Percentiles rank a stretch among this genome's conserved stretches.
These are phyloP conservation scores for Micromesistius poutassou DNA, from an alignment of 2,797 vertebrate genomes.

Conservation along the genomic window DNA sequence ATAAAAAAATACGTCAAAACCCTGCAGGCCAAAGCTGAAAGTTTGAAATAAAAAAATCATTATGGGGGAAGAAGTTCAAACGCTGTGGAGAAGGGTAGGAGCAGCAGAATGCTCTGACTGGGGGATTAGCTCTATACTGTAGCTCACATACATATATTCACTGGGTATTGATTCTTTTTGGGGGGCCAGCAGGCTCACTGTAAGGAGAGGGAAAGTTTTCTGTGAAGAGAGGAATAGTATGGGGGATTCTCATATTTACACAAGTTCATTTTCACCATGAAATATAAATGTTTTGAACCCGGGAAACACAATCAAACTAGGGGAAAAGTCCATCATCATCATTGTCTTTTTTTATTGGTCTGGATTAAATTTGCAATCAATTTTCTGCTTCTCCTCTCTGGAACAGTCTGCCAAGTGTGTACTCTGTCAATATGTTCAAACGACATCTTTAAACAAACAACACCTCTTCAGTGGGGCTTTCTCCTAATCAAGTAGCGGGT, in stretches of 20 bases:
- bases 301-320: background rate
- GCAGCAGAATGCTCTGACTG: constrained; percentile 59
- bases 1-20: constrained; percentile 61
- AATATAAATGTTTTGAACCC: background rate
- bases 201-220: background rate
- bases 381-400: background rate
- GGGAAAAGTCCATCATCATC: background rate
- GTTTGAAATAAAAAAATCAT: constrained; percentile 64
- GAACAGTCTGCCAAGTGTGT: background rate
- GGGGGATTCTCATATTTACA: background rate
- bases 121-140: constrained; percentile 61
- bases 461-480: background rate
- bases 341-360: background rate
- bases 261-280: background rate
- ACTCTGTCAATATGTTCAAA: background rate
- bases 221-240: background rate
- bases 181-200: background rate
- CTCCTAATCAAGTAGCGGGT: background rate
- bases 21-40: constrained; percentile 63
- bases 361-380: background rate
- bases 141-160: constrained; percentile 30
- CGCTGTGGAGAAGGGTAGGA: constrained; percentile 48
- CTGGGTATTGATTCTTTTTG: background rate
- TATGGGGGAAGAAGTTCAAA: constrained; percentile 65
- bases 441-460: background rate